Conservation (phyloP, 2,797 vertebrate genomes). For the Onychomys leucogaster region DNA sequence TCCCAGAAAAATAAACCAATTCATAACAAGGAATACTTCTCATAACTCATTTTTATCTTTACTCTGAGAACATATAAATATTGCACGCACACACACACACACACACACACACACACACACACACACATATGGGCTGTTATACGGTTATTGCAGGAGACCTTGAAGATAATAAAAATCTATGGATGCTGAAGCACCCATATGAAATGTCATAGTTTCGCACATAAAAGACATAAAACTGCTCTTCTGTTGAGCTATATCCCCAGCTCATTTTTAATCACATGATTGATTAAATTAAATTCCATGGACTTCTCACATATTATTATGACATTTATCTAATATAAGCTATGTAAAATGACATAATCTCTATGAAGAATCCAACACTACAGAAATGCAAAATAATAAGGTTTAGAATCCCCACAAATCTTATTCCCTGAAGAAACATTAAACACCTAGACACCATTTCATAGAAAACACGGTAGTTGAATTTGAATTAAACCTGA, state of each 20-base stretch:
- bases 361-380: neutral
- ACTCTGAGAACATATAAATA: neutral
- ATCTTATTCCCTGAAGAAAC: neutral
- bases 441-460: neutral
- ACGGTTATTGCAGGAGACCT: neutral
- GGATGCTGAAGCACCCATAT: neutral
- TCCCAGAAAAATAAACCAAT: neutral
- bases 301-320: neutral
- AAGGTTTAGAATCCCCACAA: neutral
- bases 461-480: neutral
- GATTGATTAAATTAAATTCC: neutral
- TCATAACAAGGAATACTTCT: neutral
- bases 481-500: neutral
- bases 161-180: neutral
- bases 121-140: neutral
- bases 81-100: neutral
- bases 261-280: neutral
- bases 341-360: neutral
- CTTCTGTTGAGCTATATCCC: neutral
- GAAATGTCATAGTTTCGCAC: neutral
- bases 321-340: neutral
- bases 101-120: neutral
- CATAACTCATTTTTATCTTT: neutral
- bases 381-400: slow-evolving; percentile 3
- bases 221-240: neutral